These are phyloP conservation scores for Fukomys damarensis DNA, from an alignment of 2,113 vertebrate genomes.

Conservation along the genomic window DNA sequence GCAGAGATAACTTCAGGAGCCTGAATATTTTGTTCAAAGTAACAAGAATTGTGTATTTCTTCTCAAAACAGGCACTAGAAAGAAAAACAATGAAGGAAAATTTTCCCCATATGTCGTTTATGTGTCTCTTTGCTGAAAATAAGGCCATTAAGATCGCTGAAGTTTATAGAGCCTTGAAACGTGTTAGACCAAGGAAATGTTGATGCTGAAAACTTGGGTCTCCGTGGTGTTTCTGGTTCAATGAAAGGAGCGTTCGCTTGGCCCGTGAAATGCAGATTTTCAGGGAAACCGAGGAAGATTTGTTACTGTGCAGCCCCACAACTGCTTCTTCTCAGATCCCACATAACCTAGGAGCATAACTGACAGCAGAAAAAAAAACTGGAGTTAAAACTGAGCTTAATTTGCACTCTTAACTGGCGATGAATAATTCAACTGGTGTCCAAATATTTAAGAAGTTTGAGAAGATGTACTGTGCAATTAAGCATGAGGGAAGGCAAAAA, in stretches of 20 bases:
- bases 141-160: slow-evolving; percentile 56
- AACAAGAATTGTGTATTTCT: neutral
- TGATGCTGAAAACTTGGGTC: slow-evolving; percentile 10
- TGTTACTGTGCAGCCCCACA: neutral
- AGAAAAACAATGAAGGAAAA: slow-evolving; percentile 16
- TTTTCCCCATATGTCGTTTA: neutral
- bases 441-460: neutral
- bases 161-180: slow-evolving; percentile 18
- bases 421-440: slow-evolving; percentile 69
- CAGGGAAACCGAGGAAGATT: neutral
- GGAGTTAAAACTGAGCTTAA: neutral
- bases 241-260: neutral
- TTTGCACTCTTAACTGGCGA: slow-evolving; percentile 47
- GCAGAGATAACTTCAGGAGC: neutral
- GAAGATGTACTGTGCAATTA: neutral
- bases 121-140: slow-evolving; percentile 47
- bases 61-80: neutral
- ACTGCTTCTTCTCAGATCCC: neutral
- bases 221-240: neutral
- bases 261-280: neutral
- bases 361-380: neutral
- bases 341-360: neutral
- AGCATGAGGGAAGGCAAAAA: slow-evolving; percentile 48
- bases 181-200: slow-evolving; percentile 38
- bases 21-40: slow-evolving; percentile 39